Evolutionary conservation across 2,113 vertebrate species (phyloP).

Genomic region (Grammatotria lemairii): DNA sequence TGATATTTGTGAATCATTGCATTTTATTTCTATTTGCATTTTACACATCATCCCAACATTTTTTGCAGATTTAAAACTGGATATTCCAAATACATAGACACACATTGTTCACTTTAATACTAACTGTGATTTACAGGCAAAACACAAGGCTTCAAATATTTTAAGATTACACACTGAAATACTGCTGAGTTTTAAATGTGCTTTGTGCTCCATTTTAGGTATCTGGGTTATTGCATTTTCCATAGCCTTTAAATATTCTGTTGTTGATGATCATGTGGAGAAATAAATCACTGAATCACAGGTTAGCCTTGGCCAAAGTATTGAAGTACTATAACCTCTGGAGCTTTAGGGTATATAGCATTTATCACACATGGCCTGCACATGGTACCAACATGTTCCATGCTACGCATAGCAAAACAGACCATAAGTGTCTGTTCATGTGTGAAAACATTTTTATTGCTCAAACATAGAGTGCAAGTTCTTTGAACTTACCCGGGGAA

Average conservation of each 20-base stretch:
- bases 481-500: not conserved
- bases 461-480: not conserved
- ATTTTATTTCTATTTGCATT: not conserved
- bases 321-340: not conserved
- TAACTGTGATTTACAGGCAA: not conserved
- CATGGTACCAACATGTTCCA: slow-evolving; percentile 29
- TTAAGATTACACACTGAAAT: not conserved
- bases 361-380: slow-evolving; percentile 36
- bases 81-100: not conserved
- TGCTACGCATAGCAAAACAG: not conserved
- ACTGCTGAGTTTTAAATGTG: not conserved
- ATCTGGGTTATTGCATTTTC: not conserved
- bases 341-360: not conserved
- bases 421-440: not conserved
- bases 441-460: slow-evolving; percentile 17
- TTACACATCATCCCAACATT: not conserved
- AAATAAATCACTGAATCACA: not conserved
- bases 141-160: not conserved
- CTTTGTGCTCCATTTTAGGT: not conserved
- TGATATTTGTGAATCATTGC: not conserved
- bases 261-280: not conserved
- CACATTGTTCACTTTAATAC: not conserved
- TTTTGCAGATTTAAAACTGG: not conserved
- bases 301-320: not conserved
- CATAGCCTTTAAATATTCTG: not conserved